These are phyloP conservation scores for Chloroclystis v-ata DNA, from an alignment of 2,888 invertebrate species.

Conservation along the genomic window DNA sequence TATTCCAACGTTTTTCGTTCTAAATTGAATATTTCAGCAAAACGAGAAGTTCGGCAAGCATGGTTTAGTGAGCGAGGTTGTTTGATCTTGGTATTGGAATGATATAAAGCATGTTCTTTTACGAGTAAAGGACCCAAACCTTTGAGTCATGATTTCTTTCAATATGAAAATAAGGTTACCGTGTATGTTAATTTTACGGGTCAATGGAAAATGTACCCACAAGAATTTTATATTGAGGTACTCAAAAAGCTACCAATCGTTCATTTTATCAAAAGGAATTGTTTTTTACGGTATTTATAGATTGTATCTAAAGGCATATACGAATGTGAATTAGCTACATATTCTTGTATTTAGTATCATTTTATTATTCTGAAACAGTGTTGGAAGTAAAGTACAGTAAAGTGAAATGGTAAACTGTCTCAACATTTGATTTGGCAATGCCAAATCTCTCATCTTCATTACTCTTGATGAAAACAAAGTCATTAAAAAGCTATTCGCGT, in stretches of 20 bases:
- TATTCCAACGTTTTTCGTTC: background rate
- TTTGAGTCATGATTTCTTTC: constrained; percentile 6
- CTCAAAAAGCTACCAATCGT: too few species aligned
- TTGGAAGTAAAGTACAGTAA: too few species aligned
- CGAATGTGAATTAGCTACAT: too few species aligned
- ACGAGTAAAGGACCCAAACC: background rate
- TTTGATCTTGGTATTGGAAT: background rate
- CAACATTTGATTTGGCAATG: background rate
- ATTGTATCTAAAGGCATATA: too few species aligned
- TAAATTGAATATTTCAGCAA: background rate
- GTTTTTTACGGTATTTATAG: too few species aligned
- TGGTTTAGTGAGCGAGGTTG: background rate
- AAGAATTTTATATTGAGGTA: background rate
- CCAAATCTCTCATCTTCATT: background rate
- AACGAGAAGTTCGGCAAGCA: background rate
- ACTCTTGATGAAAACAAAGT: background rate
- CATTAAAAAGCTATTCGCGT: constrained; percentile 7
- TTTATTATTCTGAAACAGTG: background rate
- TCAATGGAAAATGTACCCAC: constrained; percentile 5
- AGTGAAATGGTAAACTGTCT: background rate
- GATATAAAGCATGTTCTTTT: constrained; percentile 2
- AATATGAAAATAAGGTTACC: constrained; percentile 10
- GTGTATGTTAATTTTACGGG: constrained; percentile 7
- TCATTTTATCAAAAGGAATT: too few species aligned
- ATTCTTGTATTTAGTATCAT: too few species aligned